phyloP scores from a whole-genome alignment of 2,888 invertebrate genomes.

The Pteria penguin region DNA sequence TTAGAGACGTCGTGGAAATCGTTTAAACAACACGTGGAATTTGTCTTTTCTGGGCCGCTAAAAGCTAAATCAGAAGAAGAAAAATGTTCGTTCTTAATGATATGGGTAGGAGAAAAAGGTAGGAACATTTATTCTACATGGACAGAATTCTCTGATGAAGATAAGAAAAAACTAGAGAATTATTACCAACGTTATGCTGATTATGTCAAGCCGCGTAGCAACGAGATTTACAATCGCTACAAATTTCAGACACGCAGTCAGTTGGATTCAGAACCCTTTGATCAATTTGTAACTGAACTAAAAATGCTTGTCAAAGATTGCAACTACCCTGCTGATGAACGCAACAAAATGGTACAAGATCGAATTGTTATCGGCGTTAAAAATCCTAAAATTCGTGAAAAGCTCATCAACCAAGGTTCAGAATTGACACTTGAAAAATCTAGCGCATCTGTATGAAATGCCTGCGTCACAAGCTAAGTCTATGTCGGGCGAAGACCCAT shows the following conservation, averaged over 20 bases:
- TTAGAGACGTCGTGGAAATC: neutral
- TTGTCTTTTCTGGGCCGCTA: neutral
- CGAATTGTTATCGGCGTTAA: slow-evolving; percentile 43
- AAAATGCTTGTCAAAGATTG: slow-evolving; percentile 47
- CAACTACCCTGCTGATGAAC: slow-evolving; percentile 37
- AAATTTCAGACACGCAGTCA: slow-evolving; percentile 44
- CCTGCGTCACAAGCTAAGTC: slow-evolving; percentile 33
- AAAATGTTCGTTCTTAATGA: neutral
- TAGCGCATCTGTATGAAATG: slow-evolving; percentile 31
- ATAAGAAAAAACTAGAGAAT: neutral
- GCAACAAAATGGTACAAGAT: slow-evolving; percentile 42
- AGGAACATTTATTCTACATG: neutral
- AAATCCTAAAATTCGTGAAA: slow-evolving; percentile 41
- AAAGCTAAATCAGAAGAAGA: neutral
- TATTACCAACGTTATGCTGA: slow-evolving; percentile 18
- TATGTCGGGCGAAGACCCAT: slow-evolving; percentile 14
- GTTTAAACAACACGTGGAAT: neutral
- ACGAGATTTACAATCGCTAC: slow-evolving; percentile 40
- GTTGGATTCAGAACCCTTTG: slow-evolving; percentile 37
- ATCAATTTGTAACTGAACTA: slow-evolving; percentile 49
- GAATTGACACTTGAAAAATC: slow-evolving; percentile 43
- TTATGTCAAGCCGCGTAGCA: slow-evolving; percentile 43
- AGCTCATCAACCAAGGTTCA: slow-evolving; percentile 39
- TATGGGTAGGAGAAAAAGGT: neutral
- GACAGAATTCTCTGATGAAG: neutral